Conservation (phyloP, 64 coral and sea anemone genomes). For the Dendrophyllia cribrosa region DNA sequence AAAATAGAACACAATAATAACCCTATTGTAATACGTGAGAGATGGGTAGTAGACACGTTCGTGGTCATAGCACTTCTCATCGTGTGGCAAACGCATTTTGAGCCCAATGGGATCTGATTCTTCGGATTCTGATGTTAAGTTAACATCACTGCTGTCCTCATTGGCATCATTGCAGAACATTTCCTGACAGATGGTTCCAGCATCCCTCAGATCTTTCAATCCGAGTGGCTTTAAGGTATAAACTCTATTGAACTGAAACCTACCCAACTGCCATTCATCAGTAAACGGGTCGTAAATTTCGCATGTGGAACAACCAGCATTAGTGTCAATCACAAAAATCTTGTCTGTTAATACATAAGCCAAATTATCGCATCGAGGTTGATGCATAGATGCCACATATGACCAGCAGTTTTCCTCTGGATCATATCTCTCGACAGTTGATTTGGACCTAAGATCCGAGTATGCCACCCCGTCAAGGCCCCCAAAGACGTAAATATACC, state of each 20-base stretch:
- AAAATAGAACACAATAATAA: constrained; percentile 10
- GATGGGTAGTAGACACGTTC: background rate
- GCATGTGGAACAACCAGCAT: background rate
- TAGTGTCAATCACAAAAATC: constrained; percentile 18
- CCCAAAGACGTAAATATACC: constrained; percentile 33
- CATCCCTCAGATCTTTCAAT: background rate
- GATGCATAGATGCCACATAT: constrained; percentile 24
- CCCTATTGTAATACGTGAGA: background rate
- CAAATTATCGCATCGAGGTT: constrained; percentile 17
- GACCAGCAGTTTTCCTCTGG: constrained; percentile 22
- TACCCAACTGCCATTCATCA: constrained; percentile 31
- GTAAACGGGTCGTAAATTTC: constrained; percentile 21
- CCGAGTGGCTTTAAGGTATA: background rate
- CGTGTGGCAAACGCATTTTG: background rate
- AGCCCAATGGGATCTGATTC: background rate
- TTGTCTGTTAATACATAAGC: constrained; percentile 20
- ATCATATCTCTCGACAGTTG: constrained; percentile 29
- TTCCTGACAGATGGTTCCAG: background rate
- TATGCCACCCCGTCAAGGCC: background rate
- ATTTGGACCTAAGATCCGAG: background rate
- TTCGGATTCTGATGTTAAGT: background rate
- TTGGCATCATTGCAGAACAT: background rate
- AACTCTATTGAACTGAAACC: background rate
- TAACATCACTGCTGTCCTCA: background rate
- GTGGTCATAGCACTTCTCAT: background rate